These are phyloP conservation scores for Scaptomyza reducta DNA, from an alignment of 2,888 invertebrate genomes.

Conservation along the genomic window DNA sequence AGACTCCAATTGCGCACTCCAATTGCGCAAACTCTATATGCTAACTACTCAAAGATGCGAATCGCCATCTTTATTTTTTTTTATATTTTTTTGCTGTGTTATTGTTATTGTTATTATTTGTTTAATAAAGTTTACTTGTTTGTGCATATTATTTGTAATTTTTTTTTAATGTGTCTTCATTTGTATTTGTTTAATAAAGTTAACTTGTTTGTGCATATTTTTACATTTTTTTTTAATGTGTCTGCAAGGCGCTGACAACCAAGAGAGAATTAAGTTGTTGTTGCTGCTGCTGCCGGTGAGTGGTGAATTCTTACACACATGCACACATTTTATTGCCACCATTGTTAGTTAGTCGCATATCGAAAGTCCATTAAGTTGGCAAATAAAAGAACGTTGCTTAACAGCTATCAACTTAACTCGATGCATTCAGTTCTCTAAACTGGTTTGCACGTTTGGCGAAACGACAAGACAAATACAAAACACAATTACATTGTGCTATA, in stretches of 20 bases:
- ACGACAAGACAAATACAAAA: slow-evolving; percentile 33
- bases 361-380: not conserved
- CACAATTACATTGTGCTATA: slow-evolving; percentile 49
- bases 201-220: not conserved
- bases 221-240: not conserved
- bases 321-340: not conserved
- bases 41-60: not conserved
- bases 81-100: not conserved
- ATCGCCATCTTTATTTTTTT: not conserved
- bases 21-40: not conserved
- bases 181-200: not conserved
- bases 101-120: not conserved
- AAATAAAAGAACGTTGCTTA: not conserved
- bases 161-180: not conserved
- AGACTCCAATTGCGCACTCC: not conserved
- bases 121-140: not conserved
- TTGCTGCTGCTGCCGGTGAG: not conserved
- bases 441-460: not conserved
- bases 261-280: not conserved
- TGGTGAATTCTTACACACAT: not conserved
- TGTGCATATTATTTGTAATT: not conserved
- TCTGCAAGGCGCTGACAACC: not conserved
- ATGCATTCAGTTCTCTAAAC: not conserved
- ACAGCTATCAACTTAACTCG: not conserved
- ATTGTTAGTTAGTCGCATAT: not conserved